Evolutionary conservation across 2,888 invertebrate species (phyloP).

Genomic region (Siphonodentalium dalli): DNA sequence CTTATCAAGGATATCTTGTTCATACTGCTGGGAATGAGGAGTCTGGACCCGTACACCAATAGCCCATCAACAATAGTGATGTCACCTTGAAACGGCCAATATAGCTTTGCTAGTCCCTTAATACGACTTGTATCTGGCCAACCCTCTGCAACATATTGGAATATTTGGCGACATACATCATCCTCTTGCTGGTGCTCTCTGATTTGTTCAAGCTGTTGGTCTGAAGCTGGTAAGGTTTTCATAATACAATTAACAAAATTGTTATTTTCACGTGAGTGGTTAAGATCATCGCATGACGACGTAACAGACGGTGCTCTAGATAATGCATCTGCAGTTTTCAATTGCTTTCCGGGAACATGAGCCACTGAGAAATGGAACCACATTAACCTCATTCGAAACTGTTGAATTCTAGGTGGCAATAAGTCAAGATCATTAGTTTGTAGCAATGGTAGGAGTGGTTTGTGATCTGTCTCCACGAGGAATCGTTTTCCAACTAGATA

Average conservation of each 20-base stretch:
- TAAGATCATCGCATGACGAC: slow-evolving; percentile 4
- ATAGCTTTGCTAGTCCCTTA: slow-evolving; percentile 2
- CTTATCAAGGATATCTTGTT: slow-evolving; percentile 21
- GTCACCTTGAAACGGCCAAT: slow-evolving; percentile 22
- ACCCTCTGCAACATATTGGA: not conserved
- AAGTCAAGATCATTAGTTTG: slow-evolving; percentile 55
- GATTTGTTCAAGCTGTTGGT: slow-evolving; percentile 16
- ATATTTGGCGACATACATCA: slow-evolving; percentile 3
- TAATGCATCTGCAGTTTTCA: slow-evolving; percentile 23
- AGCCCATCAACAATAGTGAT: slow-evolving; percentile 15
- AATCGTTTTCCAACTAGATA: slow-evolving; percentile 51
- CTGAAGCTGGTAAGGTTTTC: slow-evolving; percentile 12
- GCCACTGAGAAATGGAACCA: slow-evolving; percentile 15
- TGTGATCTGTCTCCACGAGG: slow-evolving; percentile 61
- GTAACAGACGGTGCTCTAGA: slow-evolving; percentile 17
- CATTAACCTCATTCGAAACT: slow-evolving; percentile 52
- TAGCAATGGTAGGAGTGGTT: slow-evolving; percentile 57
- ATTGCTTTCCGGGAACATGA: slow-evolving; percentile 15
- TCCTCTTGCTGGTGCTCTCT: not conserved
- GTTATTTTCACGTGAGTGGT: slow-evolving; percentile 11
- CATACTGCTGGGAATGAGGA: slow-evolving; percentile 22
- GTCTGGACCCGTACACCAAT: slow-evolving; percentile 15
- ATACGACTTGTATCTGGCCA: not conserved
- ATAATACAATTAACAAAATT: slow-evolving; percentile 20
- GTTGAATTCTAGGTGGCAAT: slow-evolving; percentile 58